Evolutionary conservation across 2,113 vertebrate genomes (phyloP).

Genomic region (Orcinus orca): DNA sequence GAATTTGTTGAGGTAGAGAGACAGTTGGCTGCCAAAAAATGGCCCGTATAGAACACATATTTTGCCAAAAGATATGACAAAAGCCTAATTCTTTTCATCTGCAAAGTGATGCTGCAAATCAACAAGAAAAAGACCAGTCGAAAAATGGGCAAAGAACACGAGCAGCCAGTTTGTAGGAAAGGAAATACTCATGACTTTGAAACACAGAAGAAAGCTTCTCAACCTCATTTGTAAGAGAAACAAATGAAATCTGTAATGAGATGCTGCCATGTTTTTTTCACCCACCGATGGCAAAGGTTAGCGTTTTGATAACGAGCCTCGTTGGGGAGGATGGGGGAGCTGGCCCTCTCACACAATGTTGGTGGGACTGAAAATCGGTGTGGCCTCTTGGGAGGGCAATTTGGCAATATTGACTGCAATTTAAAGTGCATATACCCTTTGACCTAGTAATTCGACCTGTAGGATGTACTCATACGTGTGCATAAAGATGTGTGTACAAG

Average conservation of each 20-base stretch:
- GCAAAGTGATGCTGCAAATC: conserved; percentile 5
- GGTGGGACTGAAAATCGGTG: neutral
- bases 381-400: neutral
- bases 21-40: neutral
- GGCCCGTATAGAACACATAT: neutral
- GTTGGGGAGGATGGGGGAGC: neutral
- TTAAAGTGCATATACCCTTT: neutral
- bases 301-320: accelerated
- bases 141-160: neutral
- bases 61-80: neutral
- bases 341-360: neutral
- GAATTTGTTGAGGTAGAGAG: neutral
- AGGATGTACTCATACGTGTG: neutral
- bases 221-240: neutral
- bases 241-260: neutral
- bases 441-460: neutral
- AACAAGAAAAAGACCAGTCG: neutral
- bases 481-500: neutral
- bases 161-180: neutral
- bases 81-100: conserved; percentile 18
- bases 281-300: neutral
- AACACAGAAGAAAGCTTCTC: neutral
- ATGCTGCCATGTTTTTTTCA: neutral
- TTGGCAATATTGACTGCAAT: neutral
- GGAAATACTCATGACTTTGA: neutral